These are phyloP conservation scores for Nothocercus nigrocapillus DNA, from an alignment of 2,113 vertebrate genomes.

Conservation along the genomic window DNA sequence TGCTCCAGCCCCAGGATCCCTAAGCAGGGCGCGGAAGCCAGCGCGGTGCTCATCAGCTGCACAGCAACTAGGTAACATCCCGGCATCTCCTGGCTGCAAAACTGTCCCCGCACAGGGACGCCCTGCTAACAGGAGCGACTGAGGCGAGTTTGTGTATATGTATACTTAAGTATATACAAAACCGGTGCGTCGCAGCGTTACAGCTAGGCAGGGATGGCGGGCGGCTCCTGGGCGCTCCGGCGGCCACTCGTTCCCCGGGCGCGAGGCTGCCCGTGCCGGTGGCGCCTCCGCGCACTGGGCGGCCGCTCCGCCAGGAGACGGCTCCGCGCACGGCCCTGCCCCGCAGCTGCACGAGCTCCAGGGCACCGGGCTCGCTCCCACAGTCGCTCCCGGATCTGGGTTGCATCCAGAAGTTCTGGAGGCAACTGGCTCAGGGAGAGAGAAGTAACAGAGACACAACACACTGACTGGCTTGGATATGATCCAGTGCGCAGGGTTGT, in stretches of 20 bases:
- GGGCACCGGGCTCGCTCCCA: slow-evolving; percentile 46
- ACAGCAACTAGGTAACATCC: neutral
- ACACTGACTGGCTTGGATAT: slow-evolving; percentile 46
- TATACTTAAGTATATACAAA: neutral
- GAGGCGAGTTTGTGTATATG: neutral
- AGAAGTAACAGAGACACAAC: slow-evolving; percentile 43
- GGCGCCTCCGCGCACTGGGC: slow-evolving; percentile 1
- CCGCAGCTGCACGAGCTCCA: slow-evolving; percentile 38
- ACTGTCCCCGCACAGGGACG: neutral
- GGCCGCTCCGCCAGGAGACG: slow-evolving; percentile 26
- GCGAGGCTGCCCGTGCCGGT: too few relatives aligned
- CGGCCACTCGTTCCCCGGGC: neutral
- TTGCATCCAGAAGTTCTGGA: slow-evolving; percentile 60
- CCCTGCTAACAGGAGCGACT: neutral
- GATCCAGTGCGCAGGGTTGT: neutral
- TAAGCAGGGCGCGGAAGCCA: neutral
- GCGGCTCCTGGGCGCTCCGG: neutral
- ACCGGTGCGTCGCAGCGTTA: neutral
- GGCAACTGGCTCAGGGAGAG: slow-evolving; percentile 52
- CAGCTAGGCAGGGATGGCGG: neutral
- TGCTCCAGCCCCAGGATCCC: neutral
- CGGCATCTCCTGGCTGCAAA: slow-evolving; percentile 25
- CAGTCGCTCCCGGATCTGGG: slow-evolving; percentile 49
- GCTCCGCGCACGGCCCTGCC: slow-evolving; percentile 23
- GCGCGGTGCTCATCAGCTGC: neutral